A percentile compares a stretch with the other conserved stretches of the same genome.
These are phyloP conservation scores for Agelaius phoeniceus DNA, from an alignment of 2,113 vertebrate species.

Conservation along the genomic window DNA sequence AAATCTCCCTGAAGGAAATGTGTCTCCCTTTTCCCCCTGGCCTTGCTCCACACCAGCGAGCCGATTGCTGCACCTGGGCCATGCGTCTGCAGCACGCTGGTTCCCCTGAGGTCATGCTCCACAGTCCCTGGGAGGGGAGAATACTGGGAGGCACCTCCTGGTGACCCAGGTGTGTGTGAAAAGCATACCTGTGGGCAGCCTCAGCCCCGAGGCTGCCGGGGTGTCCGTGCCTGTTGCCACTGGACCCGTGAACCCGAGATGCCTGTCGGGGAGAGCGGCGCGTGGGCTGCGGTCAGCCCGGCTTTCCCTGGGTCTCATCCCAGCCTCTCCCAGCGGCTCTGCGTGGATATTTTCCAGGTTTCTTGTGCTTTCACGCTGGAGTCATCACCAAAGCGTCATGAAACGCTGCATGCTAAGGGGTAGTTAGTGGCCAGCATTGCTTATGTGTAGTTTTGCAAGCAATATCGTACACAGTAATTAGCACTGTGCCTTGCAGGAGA, in stretches of 20 bases:
- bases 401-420: neutral
- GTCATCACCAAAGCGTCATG: neutral
- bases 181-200: constrained; percentile 29
- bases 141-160: neutral
- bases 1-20: rapidly evolving
- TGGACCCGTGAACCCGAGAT: neutral
- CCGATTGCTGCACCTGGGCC: neutral
- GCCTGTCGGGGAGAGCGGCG: rapidly evolving
- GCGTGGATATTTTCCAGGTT: neutral
- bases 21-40: neutral
- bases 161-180: neutral
- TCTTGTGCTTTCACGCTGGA: neutral
- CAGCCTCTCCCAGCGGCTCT: neutral
- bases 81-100: rapidly evolving
- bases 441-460: neutral
- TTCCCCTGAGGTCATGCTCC: neutral
- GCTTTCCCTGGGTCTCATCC: neutral
- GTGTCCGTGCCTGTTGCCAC: neutral
- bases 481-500: neutral
- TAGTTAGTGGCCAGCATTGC: neutral
- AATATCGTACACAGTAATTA: neutral
- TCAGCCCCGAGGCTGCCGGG: neutral
- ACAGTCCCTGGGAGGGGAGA: neutral
- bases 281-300: neutral
- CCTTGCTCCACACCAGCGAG: neutral